These are phyloP conservation scores for Limnodromus scolopaceus DNA, from an alignment of 2,797 vertebrate genomes.

Conservation along the genomic window DNA sequence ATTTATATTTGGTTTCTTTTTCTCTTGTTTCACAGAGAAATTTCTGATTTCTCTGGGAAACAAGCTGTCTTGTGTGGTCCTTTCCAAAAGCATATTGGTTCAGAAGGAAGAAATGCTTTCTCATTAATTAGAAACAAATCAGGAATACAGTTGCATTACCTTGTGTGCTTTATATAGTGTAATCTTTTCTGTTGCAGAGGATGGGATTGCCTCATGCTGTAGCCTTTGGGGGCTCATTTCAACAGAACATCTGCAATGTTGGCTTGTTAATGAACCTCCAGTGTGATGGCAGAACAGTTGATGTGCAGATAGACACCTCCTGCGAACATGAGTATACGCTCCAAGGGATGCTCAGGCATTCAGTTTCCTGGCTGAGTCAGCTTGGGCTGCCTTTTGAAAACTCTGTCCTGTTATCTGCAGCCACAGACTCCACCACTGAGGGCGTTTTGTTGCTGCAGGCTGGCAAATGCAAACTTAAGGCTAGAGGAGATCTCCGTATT, in stretches of 20 bases:
- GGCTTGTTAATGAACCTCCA: conserved; percentile 70
- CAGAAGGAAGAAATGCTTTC: not conserved
- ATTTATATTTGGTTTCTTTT: not conserved
- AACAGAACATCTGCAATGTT: conserved; percentile 52
- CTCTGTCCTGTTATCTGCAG: conserved; percentile 58
- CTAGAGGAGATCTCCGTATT: conserved; percentile 46
- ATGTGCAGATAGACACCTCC: conserved; percentile 72
- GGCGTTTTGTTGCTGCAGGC: conserved; percentile 74
- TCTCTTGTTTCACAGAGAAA: not conserved
- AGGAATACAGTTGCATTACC: not conserved
- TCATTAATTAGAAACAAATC: not conserved
- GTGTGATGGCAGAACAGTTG: conserved; percentile 68
- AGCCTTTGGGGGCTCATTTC: conserved; percentile 71
- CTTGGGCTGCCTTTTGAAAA: conserved; percentile 75
- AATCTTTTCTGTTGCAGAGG: conserved; percentile 63
- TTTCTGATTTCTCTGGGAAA: not conserved
- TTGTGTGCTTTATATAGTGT: not conserved
- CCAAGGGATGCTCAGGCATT: conserved; percentile 77
- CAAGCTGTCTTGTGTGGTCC: not conserved
- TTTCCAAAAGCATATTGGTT: not conserved
- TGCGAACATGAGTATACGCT: conserved; percentile 66
- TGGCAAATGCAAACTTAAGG: conserved; percentile 78
- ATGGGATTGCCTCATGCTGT: conserved; percentile 71
- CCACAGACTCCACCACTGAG: conserved; percentile 4
- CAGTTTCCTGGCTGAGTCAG: conserved; percentile 66